Percentiles rank a stretch among this genome's conserved stretches.
Evolutionary conservation across 2,113 vertebrate species (phyloP).

Genomic region (Albula goreensis): DNA sequence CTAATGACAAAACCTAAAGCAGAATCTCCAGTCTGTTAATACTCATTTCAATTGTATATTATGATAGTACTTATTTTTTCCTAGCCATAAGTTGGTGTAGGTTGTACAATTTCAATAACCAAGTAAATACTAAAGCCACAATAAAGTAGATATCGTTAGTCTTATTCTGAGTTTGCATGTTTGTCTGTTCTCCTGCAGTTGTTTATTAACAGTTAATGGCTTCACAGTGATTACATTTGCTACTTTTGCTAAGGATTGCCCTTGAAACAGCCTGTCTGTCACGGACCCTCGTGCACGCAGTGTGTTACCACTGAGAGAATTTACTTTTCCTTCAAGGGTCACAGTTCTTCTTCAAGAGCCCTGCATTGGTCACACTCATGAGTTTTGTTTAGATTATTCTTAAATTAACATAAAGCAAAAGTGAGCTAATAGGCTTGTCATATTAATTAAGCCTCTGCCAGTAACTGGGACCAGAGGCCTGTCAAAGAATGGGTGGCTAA

Average conservation of each 20-base stretch:
- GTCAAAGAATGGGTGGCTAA: neutral
- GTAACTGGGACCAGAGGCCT: neutral
- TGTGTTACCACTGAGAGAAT: neutral
- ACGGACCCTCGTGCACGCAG: neutral
- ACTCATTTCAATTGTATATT: too few relatives aligned
- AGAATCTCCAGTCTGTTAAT: neutral
- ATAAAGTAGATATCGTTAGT: too few relatives aligned
- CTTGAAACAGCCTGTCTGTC: neutral
- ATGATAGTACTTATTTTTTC: too few relatives aligned
- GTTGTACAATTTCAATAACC: too few relatives aligned
- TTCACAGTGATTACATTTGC: neutral
- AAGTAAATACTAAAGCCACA: too few relatives aligned
- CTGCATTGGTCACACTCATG: neutral
- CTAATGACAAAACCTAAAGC: neutral
- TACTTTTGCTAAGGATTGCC: neutral
- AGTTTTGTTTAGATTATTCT: neutral
- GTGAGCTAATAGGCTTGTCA: constrained; percentile 9
- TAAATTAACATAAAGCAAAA: neutral
- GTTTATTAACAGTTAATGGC: too few relatives aligned
- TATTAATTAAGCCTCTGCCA: neutral
- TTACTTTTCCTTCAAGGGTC: neutral
- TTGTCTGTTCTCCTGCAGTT: too few relatives aligned
- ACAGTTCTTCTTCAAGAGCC: neutral
- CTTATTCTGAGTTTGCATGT: too few relatives aligned
- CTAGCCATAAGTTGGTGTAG: too few relatives aligned